A percentile compares a stretch with the other conserved stretches of the same genome.
phyloP scores from a whole-genome alignment of 1,140 invertebrate genomes.

The Aradophagus sp. region DNA sequence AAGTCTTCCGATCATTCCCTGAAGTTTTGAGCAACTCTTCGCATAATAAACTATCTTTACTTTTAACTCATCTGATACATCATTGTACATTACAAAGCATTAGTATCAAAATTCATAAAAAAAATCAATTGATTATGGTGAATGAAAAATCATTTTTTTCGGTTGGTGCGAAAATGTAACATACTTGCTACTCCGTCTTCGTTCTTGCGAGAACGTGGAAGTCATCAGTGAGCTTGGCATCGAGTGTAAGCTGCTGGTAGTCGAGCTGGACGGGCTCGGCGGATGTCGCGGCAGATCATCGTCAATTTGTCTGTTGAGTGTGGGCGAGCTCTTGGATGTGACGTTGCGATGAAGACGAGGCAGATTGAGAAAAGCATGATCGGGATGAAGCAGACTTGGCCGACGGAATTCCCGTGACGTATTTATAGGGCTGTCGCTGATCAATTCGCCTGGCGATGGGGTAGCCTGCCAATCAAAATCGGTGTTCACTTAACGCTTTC shows the following conservation, averaged over 20 bases:
- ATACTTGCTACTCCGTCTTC: conserved; percentile 71
- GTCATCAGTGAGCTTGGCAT: conserved; percentile 70
- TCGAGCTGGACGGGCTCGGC: conserved; percentile 73
- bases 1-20: no score
- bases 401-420: conserved; percentile 74
- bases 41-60: no score
- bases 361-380: conserved; percentile 79
- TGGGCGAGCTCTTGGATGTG: conserved; percentile 61
- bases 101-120: no score
- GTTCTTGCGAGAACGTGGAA: conserved; percentile 68
- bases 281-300: conserved; percentile 65
- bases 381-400: conserved; percentile 80
- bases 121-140: no score
- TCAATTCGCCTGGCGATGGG: conserved; percentile 76
- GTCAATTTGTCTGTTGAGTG: conserved; percentile 64
- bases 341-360: conserved; percentile 73
- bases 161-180: not conserved
- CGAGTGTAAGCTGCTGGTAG: conserved; percentile 72
- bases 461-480: conserved; percentile 74
- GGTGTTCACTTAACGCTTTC: no score
- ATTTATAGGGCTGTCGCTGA: conserved; percentile 63
- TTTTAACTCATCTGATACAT: no score
- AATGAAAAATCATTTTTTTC: no score
- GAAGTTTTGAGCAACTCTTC: no score
- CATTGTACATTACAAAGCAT: no score